Percentiles rank a stretch among this genome's conserved stretches.
phyloP scores from a whole-genome alignment of 2,888 invertebrate genomes.

The Silvanus unidentatus region DNA sequence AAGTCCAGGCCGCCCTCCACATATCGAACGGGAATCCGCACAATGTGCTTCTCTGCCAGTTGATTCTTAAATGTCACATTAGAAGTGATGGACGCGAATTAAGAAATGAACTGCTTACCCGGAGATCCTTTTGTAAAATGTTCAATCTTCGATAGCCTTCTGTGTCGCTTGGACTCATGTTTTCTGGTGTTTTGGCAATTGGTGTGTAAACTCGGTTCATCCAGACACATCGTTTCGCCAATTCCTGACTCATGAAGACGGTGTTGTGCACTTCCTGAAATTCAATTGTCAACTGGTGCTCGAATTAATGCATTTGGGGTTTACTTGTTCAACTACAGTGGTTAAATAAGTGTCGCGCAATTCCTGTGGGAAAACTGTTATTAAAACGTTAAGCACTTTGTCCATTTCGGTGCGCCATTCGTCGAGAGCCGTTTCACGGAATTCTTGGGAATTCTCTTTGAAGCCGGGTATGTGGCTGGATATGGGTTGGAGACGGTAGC shows the following conservation, averaged over 20 bases:
- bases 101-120: constrained; percentile 48
- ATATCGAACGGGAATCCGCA: constrained; percentile 53
- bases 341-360: constrained; percentile 75
- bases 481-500: constrained; percentile 64
- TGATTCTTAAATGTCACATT: constrained; percentile 51
- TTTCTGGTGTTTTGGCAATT: constrained; percentile 53
- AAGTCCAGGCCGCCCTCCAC: constrained; percentile 50
- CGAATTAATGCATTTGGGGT: not conserved
- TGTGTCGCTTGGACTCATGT: constrained; percentile 51
- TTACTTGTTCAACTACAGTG: constrained; percentile 72
- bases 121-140: constrained; percentile 66
- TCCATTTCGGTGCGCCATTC: constrained; percentile 56
- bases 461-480: constrained; percentile 52
- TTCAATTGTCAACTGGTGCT: not conserved
- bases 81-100: not conserved
- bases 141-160: constrained; percentile 65
- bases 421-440: constrained; percentile 48
- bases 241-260: constrained; percentile 71
- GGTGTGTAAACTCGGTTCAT: constrained; percentile 58
- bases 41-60: constrained; percentile 68
- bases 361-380: constrained; percentile 67
- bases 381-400: constrained; percentile 60
- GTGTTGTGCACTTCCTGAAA: constrained; percentile 72
- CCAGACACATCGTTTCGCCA: constrained; percentile 76
- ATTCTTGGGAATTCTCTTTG: constrained; percentile 46